These are phyloP conservation scores for Netelia melanura DNA, from an alignment of 2,888 invertebrate species.

Conservation along the genomic window DNA sequence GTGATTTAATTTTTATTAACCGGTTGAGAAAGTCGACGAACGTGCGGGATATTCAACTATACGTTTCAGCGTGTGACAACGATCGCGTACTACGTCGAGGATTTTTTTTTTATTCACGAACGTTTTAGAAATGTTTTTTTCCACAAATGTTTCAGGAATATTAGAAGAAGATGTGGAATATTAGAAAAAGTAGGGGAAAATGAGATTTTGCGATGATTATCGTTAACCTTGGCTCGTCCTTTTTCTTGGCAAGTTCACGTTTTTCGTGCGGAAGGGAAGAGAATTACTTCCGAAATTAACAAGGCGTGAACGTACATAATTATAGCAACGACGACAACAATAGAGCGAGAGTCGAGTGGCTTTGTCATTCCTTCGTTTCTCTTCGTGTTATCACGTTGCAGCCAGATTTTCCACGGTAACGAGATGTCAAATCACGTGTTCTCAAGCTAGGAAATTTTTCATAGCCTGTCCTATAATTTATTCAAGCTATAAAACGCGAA, in stretches of 20 bases:
- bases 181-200: background rate
- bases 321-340: constrained; percentile 16
- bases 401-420: background rate
- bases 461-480: constrained; percentile 18
- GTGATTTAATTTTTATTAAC: constrained; percentile 58
- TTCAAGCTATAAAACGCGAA: constrained; percentile 9
- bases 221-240: constrained; percentile 38
- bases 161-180: background rate
- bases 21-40: constrained; percentile 68
- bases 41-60: constrained; percentile 2
- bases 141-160: no score
- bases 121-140: background rate
- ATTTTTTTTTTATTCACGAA: constrained; percentile 1
- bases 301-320: constrained; percentile 41
- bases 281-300: constrained; percentile 22
- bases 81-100: background rate
- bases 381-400: background rate
- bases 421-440: constrained; percentile 1
- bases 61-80: constrained; percentile 15
- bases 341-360: background rate
- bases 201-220: background rate
- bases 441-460: constrained; percentile 11
- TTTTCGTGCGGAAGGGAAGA: background rate
- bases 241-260: background rate
- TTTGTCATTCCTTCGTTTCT: background rate